Evolutionary conservation across 2,888 invertebrate genomes (phyloP).

Genomic region (Meiosimyza platycephala): DNA sequence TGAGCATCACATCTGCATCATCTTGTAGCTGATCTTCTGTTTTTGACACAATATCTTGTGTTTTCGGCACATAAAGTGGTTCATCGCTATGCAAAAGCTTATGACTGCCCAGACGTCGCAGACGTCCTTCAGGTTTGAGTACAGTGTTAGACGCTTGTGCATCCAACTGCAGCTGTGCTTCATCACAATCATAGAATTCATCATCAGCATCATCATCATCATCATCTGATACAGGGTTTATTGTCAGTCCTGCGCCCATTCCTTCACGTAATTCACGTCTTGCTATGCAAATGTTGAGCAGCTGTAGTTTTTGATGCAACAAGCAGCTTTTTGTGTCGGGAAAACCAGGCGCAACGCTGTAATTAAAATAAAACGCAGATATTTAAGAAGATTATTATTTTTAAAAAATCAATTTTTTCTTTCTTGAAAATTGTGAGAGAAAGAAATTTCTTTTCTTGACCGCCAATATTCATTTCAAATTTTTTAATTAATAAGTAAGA

Average conservation of each 20-base stretch:
- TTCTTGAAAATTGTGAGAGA: too few relatives aligned
- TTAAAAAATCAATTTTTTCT: too few relatives aligned
- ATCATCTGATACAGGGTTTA: neutral
- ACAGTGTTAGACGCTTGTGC: constrained; percentile 1
- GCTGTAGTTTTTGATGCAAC: constrained; percentile 94
- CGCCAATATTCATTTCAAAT: too few relatives aligned
- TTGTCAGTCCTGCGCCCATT: neutral
- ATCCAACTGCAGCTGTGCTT: constrained; percentile 28
- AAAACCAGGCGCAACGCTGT: constrained; percentile 81
- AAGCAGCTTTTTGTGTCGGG: constrained; percentile 92
- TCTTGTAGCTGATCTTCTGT: constrained; percentile 97
- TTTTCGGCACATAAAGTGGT: constrained; percentile 82
- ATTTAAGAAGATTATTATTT: too few relatives aligned
- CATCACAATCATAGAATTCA: constrained; percentile 8
- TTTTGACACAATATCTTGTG: constrained; percentile 94
- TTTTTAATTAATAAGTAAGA: too few relatives aligned
- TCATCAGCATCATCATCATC: constrained; percentile 6
- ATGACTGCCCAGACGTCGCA: constrained; percentile 75
- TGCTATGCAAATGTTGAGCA: constrained; percentile 83
- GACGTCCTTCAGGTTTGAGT: constrained; percentile 74
- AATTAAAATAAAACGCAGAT: constrained; percentile 18
- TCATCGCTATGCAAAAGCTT: constrained; percentile 77
- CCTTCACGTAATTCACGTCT: constrained; percentile 65
- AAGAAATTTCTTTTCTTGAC: too few relatives aligned
- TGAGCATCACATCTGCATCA: constrained; percentile 89